Conservation (phyloP, 2,113 vertebrate genomes). For the Hyperoodon ampullatus region DNA sequence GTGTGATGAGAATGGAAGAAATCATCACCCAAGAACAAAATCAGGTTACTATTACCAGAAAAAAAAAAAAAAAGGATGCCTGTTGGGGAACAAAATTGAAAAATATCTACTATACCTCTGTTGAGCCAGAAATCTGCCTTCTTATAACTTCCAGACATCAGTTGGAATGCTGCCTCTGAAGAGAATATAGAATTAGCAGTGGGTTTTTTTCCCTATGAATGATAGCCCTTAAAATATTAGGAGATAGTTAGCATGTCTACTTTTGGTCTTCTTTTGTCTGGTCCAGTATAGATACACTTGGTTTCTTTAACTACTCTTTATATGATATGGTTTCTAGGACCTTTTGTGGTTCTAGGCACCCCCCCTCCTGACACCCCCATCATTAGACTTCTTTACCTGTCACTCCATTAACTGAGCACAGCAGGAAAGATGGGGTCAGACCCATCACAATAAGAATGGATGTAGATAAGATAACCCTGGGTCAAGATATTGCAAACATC, state of each 20-base stretch:
- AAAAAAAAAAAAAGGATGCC: neutral
- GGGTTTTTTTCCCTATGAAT: accelerated
- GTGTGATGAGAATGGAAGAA: neutral
- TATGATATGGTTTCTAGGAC: neutral
- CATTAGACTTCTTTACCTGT: neutral
- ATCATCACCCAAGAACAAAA: neutral
- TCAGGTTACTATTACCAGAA: neutral
- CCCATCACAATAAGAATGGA: neutral
- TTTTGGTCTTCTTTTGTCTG: neutral
- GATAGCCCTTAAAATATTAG: neutral
- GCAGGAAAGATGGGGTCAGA: neutral
- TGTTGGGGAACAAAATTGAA: neutral
- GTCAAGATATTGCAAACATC: neutral
- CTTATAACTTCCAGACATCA: neutral
- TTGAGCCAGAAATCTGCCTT: neutral
- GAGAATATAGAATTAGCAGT: neutral
- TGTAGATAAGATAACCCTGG: neutral
- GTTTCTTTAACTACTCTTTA: neutral
- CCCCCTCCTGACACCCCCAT: accelerated
- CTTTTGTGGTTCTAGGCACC: neutral
- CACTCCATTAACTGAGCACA: neutral
- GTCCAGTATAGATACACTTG: neutral
- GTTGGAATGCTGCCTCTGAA: neutral
- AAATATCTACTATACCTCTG: neutral
- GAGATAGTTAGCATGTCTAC: neutral